Base-by-base conservation (phyloP, 2,888 invertebrate genomes). In the Ganaspis brasiliensis region DNA sequence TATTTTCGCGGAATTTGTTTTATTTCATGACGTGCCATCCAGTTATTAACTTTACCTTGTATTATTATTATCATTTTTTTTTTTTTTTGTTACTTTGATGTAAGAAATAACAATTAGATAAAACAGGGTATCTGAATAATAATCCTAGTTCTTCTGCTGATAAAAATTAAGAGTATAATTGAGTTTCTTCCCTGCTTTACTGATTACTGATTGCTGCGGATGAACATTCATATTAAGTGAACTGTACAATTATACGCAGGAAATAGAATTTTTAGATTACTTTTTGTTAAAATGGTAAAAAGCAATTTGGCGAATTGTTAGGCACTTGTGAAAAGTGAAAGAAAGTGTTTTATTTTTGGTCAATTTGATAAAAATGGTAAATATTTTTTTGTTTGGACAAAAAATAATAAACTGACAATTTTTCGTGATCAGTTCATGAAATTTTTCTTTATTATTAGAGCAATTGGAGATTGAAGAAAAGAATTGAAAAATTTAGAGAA, bases 1-100 rank as follows among this genome's bases (percentile, higher is more conserved):
- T 67, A 78, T 79, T 76, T 82, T 80, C 82, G 77, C 52, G 77
- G 79, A 81, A 80, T 77, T n/a, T 79, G 77, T 79, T 24, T 67
- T n/a, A 19, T 74, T 77, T 79, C 79, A 81, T 80, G 81, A 79
- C 81, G 79, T 75, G 76, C 74, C 80, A 75, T 78, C 78, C 63
- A 76, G 57, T 78, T 79, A 80, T 81, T 80, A 77, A 75, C 78
- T 79, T 80, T 74, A 45, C 12, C 9, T 52, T 52, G 19, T 52
- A 52, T 52, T n/a, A n/a, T n/a, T n/a, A n/a, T n/a, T n/a, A n/a
- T n/a, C n/a, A n/a, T 16, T 49, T 49, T 49, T 49, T 49, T 45
- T 63, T 63, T 14, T 9, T 1, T 35, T 37, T 63, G 19, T 19
- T 40, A 5, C 0, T 35, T 40, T 67, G 2, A 24, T 14, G n/a